Evolutionary conservation across 2,888 invertebrate genomes (phyloP).

Genomic region (Lycocerus yunnanus): DNA sequence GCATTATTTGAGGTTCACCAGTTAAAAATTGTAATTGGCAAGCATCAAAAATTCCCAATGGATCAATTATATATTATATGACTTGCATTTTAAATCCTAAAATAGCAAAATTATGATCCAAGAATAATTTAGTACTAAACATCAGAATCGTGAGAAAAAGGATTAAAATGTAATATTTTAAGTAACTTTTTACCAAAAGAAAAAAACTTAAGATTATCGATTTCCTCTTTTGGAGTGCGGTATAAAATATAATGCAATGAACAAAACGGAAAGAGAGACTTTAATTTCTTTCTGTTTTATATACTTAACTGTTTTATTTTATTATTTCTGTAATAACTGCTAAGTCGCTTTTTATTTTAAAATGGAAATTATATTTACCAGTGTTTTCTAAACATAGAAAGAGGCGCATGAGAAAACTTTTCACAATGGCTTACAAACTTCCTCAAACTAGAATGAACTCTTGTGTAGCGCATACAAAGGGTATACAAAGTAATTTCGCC

Average conservation of each 20-base stretch:
- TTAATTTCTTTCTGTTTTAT: background rate
- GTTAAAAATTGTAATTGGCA: too few relatives aligned
- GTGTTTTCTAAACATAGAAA: slow-evolving; percentile 18
- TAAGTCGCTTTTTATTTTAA: background rate
- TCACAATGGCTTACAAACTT: slow-evolving; percentile 28
- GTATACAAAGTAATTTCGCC: slow-evolving; percentile 44
- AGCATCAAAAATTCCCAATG: too few relatives aligned
- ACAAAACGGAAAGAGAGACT: background rate
- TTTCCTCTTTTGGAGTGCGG: too few relatives aligned
- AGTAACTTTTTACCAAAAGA: too few relatives aligned
- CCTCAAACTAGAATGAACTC: slow-evolving; percentile 31
- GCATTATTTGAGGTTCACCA: too few relatives aligned
- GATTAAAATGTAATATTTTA: too few relatives aligned
- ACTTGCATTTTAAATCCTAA: too few relatives aligned
- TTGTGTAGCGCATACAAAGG: slow-evolving; percentile 32
- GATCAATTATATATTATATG: too few relatives aligned
- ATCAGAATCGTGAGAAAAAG: too few relatives aligned
- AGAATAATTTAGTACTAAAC: too few relatives aligned
- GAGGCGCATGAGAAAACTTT: slow-evolving; percentile 19
- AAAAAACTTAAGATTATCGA: too few relatives aligned
- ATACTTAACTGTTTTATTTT: background rate
- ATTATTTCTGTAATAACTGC: background rate
- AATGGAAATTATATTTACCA: slow-evolving; percentile 2
- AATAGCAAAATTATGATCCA: too few relatives aligned
- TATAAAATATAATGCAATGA: background rate